Evolutionary conservation across 1,140 invertebrate species (phyloP).

Genomic region (Meloidogyne floridensis): DNA sequence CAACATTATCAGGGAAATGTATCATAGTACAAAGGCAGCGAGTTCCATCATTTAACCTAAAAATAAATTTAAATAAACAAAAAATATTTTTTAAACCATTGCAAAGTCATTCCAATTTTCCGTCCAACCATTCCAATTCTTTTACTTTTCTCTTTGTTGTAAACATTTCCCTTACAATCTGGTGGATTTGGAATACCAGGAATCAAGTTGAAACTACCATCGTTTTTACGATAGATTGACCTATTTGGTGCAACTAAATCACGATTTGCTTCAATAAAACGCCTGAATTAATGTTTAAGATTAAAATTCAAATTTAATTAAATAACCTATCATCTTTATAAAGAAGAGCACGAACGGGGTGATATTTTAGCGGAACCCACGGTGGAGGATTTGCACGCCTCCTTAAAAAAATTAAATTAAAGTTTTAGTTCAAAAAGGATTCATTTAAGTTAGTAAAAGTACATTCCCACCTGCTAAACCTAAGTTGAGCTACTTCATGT

Average conservation of each 20-base stretch:
- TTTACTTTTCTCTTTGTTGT: conserved; percentile 54
- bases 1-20: conserved; percentile 58
- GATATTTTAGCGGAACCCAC: conserved; percentile 34
- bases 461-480: conserved; percentile 5
- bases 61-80: conserved; percentile 20
- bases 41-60: conserved; percentile 55
- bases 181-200: conserved; percentile 19
- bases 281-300: not conserved
- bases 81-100: conserved; percentile 73
- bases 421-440: too few relatives aligned
- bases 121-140: conserved; percentile 83
- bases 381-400: conserved; percentile 34
- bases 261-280: not conserved
- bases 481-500: conserved; percentile 21
- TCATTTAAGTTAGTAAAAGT: too few relatives aligned
- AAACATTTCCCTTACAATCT: conserved; percentile 22
- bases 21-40: conserved; percentile 61
- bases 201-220: not conserved
- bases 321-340: conserved; percentile 37
- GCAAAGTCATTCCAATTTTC: conserved; percentile 88
- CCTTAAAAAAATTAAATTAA: conserved; percentile 3
- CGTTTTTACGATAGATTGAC: not conserved
- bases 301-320: not conserved
- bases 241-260: conserved; percentile 3
- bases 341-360: conserved; percentile 15